Evolutionary conservation across 1,140 invertebrate genomes (phyloP).

Genomic region (Bombus cullumanus): DNA sequence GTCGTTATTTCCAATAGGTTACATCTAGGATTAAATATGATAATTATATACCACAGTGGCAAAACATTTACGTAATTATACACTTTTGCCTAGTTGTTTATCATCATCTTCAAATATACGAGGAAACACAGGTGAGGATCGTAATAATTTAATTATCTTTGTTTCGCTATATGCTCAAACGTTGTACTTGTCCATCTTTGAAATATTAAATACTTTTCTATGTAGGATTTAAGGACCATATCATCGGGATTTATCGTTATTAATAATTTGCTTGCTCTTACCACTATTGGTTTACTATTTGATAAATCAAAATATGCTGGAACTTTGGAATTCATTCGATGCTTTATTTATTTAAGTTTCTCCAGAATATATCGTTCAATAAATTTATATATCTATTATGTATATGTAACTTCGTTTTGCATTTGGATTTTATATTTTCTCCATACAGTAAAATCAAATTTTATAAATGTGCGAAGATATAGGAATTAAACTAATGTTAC

Average conservation of each 20-base stretch:
- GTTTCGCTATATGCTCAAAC: not conserved
- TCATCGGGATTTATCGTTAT: slow-evolving; percentile 85
- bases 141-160: not conserved
- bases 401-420: slow-evolving; percentile 50
- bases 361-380: slow-evolving; percentile 7
- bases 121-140: slow-evolving; percentile 85
- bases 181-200: not conserved
- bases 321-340: slow-evolving; percentile 84
- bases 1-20: slow-evolving; percentile 80
- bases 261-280: slow-evolving; percentile 87
- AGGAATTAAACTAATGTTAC: not conserved
- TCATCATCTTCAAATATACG: slow-evolving; percentile 86
- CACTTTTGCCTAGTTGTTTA: slow-evolving; percentile 88
- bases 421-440: slow-evolving; percentile 63
- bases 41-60: slow-evolving; percentile 86
- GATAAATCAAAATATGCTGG: slow-evolving; percentile 83
- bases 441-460: slow-evolving; percentile 25
- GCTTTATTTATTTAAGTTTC: slow-evolving; percentile 63
- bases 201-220: not conserved
- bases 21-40: slow-evolving; percentile 87
- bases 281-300: slow-evolving; percentile 88
- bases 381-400: slow-evolving; percentile 46
- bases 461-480: not conserved
- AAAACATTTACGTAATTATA: slow-evolving; percentile 86
- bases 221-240: slow-evolving; percentile 11